A percentile compares a stretch with the other conserved stretches of the same genome.
Evolutionary conservation across 2,113 vertebrate genomes (phyloP).

Genomic region (Hemibagrus wyckioides): DNA sequence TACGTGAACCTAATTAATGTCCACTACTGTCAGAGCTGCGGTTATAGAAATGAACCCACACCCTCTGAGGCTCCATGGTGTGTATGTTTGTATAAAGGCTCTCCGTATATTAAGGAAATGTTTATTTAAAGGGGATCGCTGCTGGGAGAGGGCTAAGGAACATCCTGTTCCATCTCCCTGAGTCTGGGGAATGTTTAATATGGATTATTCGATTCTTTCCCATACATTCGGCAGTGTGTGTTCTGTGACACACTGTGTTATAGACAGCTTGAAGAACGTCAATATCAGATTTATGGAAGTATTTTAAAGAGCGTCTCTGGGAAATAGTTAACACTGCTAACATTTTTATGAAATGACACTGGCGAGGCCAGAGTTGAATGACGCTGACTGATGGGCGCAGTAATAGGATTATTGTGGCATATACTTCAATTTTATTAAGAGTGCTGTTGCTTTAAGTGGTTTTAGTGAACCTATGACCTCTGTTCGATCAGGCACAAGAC

Average conservation of each 20-base stretch:
- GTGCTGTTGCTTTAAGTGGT: neutral
- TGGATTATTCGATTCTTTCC: neutral
- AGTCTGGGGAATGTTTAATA: neutral
- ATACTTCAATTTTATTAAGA: neutral
- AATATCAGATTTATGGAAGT: neutral
- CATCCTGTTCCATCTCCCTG: neutral
- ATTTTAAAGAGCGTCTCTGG: neutral
- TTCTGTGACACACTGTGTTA: neutral
- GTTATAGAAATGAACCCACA: neutral
- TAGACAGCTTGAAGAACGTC: neutral
- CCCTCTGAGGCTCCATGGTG: neutral
- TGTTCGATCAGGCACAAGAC: neutral
- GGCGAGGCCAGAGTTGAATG: neutral
- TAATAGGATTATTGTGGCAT: neutral
- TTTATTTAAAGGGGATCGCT: neutral
- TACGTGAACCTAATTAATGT: neutral
- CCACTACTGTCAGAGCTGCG: neutral
- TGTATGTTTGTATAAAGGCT: neutral
- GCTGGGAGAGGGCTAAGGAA: neutral
- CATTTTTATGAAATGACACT: neutral
- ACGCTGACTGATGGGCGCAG: neutral
- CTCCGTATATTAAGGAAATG: neutral
- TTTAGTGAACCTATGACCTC: slow-evolving; percentile 14
- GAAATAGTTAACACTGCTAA: neutral
- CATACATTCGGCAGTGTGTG: neutral